phyloP scores from a whole-genome alignment of 2,113 vertebrate species.

The Seriola dumerili region DNA sequence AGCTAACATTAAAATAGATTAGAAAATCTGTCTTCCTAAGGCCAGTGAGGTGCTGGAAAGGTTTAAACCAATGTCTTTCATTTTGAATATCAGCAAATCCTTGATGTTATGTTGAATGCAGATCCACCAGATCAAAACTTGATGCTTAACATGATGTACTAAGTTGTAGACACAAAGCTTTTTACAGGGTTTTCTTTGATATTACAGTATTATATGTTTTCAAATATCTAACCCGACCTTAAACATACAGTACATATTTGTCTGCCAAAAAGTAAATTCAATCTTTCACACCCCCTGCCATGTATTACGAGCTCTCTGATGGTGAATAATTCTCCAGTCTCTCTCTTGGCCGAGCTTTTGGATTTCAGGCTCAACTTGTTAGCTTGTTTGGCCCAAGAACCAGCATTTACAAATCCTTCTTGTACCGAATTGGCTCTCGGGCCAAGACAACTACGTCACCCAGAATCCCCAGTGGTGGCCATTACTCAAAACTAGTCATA shows the following conservation, averaged over 20 bases:
- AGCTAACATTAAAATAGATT: neutral
- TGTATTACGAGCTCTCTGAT: constrained; percentile 49
- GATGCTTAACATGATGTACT: neutral
- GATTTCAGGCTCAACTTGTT: constrained; percentile 53
- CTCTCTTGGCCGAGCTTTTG: constrained; percentile 52
- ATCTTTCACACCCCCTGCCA: constrained; percentile 28
- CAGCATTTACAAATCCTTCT: constrained; percentile 65
- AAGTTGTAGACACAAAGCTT: neutral
- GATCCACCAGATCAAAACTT: neutral
- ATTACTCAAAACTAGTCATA: constrained; percentile 65
- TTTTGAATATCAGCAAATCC: neutral
- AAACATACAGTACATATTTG: constrained; percentile 23
- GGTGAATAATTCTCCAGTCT: constrained; percentile 56
- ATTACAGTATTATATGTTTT: neutral
- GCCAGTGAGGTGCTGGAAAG: neutral
- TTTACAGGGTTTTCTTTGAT: neutral
- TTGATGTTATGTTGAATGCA: neutral
- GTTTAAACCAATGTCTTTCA: neutral
- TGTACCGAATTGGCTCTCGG: constrained; percentile 43
- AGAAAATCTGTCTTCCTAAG: neutral
- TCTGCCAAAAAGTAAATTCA: constrained; percentile 14
- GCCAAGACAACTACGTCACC: constrained; percentile 72
- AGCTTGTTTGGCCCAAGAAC: constrained; percentile 65
- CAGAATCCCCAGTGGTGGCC: constrained; percentile 74
- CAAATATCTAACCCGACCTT: constrained; percentile 15